Conservation (phyloP, 2,888 invertebrate genomes). For the Drosophila hamatofila region DNA sequence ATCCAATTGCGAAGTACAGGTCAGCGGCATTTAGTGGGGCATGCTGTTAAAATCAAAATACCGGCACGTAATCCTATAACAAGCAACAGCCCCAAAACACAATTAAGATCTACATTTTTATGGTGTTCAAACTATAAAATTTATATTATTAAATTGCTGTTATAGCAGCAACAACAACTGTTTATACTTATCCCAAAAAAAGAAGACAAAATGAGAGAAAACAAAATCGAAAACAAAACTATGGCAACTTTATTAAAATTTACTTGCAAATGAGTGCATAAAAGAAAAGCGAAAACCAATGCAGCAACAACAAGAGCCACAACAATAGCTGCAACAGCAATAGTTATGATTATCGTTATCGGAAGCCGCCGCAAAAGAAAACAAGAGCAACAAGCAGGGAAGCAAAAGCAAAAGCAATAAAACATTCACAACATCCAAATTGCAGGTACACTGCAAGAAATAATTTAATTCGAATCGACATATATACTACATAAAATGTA, state of each 20-base stretch:
- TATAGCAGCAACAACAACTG: slow-evolving; percentile 49
- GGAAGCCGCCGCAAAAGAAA: slow-evolving; percentile 43
- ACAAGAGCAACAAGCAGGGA: slow-evolving; percentile 29
- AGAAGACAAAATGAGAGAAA: slow-evolving; percentile 20
- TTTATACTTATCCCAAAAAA: slow-evolving; percentile 9
- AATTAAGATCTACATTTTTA: slow-evolving; percentile 79
- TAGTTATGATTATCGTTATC: slow-evolving; percentile 60
- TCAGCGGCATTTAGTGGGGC: slow-evolving; percentile 54
- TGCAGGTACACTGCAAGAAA: not conserved
- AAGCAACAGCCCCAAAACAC: slow-evolving; percentile 63
- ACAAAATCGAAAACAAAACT: slow-evolving; percentile 22
- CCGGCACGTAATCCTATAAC: slow-evolving; percentile 75
- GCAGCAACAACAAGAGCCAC: slow-evolving; percentile 20
- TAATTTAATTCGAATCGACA: not conserved
- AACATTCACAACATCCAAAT: not conserved
- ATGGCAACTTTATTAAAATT: slow-evolving; percentile 49
- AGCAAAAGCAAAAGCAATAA: slow-evolving; percentile 1
- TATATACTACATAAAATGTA: not conserved
- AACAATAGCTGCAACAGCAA: slow-evolving; percentile 10
- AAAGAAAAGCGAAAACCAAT: slow-evolving; percentile 70
- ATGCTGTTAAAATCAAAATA: slow-evolving; percentile 72
- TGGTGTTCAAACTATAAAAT: slow-evolving; percentile 78
- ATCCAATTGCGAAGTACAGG: slow-evolving; percentile 51
- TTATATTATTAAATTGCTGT: slow-evolving; percentile 77
- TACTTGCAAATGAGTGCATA: slow-evolving; percentile 47